phyloP scores from a whole-genome alignment of 2,113 vertebrate species.

The Rana temporaria region DNA sequence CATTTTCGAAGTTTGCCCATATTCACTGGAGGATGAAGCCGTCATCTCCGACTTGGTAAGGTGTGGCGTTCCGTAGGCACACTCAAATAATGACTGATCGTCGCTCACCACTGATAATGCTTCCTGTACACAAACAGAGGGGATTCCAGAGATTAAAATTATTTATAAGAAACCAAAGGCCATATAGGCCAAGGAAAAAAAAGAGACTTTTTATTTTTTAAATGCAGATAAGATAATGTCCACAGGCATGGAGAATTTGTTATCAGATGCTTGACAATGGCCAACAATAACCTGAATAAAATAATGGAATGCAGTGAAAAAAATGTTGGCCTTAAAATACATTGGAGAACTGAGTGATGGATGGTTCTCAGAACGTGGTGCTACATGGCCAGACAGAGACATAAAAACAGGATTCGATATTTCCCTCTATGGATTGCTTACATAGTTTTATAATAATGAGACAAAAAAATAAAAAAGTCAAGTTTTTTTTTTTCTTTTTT shows the following conservation, averaged over 20 bases:
- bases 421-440: too few relatives aligned
- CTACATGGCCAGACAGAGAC: too few relatives aligned
- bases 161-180: not conserved
- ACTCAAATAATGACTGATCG: slow-evolving; percentile 89
- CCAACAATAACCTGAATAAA: too few relatives aligned
- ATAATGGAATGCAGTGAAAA: too few relatives aligned
- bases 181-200: not conserved
- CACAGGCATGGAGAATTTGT: not conserved
- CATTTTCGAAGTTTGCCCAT: slow-evolving; percentile 86
- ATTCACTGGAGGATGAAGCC: slow-evolving; percentile 84
- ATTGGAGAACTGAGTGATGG: too few relatives aligned
- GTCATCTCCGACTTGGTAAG: slow-evolving; percentile 86
- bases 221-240: slow-evolving; percentile 26
- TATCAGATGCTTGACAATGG: not conserved
- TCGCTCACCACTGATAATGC: slow-evolving; percentile 87
- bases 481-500: too few relatives aligned
- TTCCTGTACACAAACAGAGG: slow-evolving; percentile 73
- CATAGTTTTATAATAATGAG: too few relatives aligned
- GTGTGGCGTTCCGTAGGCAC: slow-evolving; percentile 82
- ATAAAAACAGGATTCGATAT: too few relatives aligned
- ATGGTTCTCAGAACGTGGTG: too few relatives aligned
- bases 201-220: not conserved
- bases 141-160: not conserved
- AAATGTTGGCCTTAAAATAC: too few relatives aligned
- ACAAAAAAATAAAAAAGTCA: too few relatives aligned